Evolutionary conservation across 2,888 invertebrate species (phyloP).

Genomic region (Amblyteles armatorius): DNA sequence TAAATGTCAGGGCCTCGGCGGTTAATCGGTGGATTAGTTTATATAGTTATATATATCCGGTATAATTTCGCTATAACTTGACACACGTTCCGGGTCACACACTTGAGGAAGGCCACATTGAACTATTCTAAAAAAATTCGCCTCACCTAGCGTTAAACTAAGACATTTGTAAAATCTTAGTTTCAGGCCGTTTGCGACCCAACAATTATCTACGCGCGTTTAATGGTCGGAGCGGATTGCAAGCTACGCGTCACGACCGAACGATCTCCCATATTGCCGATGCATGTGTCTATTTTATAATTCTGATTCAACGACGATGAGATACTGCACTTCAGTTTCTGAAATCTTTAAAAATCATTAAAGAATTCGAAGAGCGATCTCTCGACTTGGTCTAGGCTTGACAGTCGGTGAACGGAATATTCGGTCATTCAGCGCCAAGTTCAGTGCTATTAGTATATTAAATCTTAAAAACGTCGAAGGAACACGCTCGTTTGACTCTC

Average conservation of each 20-base stretch:
- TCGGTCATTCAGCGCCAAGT: conserved; percentile 30
- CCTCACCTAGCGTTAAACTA: conserved; percentile 77
- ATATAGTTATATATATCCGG: conserved; percentile 16
- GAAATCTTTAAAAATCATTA: conserved; percentile 26
- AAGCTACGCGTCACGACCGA: conserved; percentile 41
- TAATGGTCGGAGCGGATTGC: conserved; percentile 68
- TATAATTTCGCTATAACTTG: conserved; percentile 63
- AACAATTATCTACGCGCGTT: conserved; percentile 61
- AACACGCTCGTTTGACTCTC: not conserved
- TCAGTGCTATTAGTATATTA: conserved; percentile 41
- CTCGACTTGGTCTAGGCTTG: conserved; percentile 43
- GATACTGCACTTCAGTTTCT: conserved; percentile 31
- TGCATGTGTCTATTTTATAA: not conserved
- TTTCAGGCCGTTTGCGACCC: conserved; percentile 6
- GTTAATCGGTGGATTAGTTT: conserved; percentile 11
- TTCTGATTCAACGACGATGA: conserved; percentile 29
- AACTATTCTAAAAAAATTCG: conserved; percentile 81
- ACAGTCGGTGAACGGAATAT: conserved; percentile 33
- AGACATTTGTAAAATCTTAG: conserved; percentile 68
- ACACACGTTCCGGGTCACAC: conserved; percentile 78
- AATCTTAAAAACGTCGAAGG: conserved; percentile 52
- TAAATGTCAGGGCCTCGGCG: not conserved
- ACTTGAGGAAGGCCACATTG: conserved; percentile 84
- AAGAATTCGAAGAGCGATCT: conserved; percentile 37
- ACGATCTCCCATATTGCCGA: conserved; percentile 30